Conservation (phyloP, 2,113 vertebrate genomes). For the Chamaea fasciata region DNA sequence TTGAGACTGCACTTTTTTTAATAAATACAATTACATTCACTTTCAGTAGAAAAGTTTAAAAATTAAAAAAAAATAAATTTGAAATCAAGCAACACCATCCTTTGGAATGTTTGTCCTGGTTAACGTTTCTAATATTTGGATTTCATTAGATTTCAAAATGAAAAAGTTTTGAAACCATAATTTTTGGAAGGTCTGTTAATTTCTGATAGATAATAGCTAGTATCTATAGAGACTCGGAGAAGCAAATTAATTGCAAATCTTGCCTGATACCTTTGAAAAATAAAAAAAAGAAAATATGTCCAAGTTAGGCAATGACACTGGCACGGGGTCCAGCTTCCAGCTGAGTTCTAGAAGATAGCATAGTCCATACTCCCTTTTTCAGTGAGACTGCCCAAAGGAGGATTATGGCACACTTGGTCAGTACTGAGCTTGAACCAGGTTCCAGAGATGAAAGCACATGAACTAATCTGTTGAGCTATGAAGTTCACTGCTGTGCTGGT, state of each 20-base stretch:
- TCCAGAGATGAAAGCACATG: conserved; percentile 66
- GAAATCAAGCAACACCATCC: neutral
- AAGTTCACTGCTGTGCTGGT: conserved; percentile 38
- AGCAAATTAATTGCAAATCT: neutral
- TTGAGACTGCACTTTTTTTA: neutral
- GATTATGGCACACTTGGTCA: conserved; percentile 48
- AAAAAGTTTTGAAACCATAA: neutral
- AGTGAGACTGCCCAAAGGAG: neutral
- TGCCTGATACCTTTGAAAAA: neutral
- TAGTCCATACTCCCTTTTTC: neutral
- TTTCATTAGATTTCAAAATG: neutral
- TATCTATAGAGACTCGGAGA: neutral
- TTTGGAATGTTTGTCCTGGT: neutral
- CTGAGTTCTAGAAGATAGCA: neutral
- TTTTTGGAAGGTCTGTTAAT: neutral
- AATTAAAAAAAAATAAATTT: neutral
- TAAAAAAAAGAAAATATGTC: neutral
- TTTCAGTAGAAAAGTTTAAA: neutral
- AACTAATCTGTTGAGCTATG: conserved; percentile 49
- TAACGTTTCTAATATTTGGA: neutral
- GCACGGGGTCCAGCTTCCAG: neutral
- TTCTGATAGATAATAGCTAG: neutral
- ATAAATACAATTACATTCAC: neutral
- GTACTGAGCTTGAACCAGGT: conserved; percentile 50
- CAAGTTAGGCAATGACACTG: neutral